Evolutionary conservation across 2,888 invertebrate species (phyloP).

Genomic region (Alloplasta piceator): DNA sequence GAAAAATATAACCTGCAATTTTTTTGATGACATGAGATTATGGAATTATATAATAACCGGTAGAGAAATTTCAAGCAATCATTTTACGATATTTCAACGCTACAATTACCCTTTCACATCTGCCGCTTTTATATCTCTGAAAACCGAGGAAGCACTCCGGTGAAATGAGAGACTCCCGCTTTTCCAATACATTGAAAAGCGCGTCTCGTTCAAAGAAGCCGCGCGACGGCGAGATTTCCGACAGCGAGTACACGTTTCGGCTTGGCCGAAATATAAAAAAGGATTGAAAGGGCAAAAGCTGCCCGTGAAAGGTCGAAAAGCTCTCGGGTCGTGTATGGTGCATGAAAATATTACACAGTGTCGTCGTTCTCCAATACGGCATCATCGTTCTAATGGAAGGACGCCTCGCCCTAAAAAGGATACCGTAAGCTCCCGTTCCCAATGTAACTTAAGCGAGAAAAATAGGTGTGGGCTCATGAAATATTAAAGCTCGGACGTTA

Average conservation of each 20-base stretch:
- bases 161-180: slow-evolving; percentile 37
- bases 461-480: too few relatives aligned
- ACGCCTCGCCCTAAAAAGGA: too few relatives aligned
- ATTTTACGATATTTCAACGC: not conserved
- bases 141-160: slow-evolving; percentile 33
- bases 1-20: too few relatives aligned
- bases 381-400: not conserved
- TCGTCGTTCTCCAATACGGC: not conserved
- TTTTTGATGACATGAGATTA: too few relatives aligned
- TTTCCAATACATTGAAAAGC: slow-evolving; percentile 45
- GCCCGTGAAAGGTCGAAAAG: slow-evolving; percentile 23
- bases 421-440: too few relatives aligned
- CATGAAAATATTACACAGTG: not conserved
- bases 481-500: too few relatives aligned
- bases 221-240: slow-evolving; percentile 10
- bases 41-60: too few relatives aligned
- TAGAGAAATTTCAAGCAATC: not conserved
- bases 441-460: too few relatives aligned
- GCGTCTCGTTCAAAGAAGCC: slow-evolving; percentile 37
- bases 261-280: not conserved
- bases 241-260: not conserved
- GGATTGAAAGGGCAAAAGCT: slow-evolving; percentile 43
- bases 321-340: not conserved
- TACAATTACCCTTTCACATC: slow-evolving; percentile 3
- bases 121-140: not conserved